Percentiles rank a stretch among this genome's conserved stretches.
Evolutionary conservation across 2,113 vertebrate genomes (phyloP).

Genomic region (Okapia johnstoni): DNA sequence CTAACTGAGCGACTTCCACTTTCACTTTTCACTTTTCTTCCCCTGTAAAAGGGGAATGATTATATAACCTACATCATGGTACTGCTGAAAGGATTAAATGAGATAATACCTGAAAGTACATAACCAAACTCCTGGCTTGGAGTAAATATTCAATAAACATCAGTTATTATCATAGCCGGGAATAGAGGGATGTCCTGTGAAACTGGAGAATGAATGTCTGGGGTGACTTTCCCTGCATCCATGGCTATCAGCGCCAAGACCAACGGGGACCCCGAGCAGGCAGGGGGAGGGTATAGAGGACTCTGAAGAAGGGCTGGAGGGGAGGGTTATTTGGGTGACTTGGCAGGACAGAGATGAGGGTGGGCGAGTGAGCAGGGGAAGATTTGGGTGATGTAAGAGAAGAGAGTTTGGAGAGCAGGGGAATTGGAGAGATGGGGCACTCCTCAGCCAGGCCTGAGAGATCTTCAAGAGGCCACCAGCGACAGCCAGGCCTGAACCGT

Average conservation of each 20-base stretch:
- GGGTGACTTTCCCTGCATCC: not conserved
- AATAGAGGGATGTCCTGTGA: fast-evolving
- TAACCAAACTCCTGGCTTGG: not conserved
- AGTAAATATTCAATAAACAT: not conserved
- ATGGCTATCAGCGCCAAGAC: not conserved
- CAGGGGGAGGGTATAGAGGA: not conserved
- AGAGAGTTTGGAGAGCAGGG: not conserved
- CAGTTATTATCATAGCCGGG: not conserved
- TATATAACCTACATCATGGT: not conserved
- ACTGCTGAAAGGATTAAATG: not conserved
- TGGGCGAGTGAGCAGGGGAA: not conserved
- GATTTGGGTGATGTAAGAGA: not conserved
- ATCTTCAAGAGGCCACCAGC: not conserved
- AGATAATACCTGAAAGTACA: not conserved
- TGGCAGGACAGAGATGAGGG: not conserved
- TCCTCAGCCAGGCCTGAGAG: not conserved
- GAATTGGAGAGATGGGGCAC: not conserved
- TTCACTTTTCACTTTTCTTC: not conserved
- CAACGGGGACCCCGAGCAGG: fast-evolving
- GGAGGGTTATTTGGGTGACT: not conserved
- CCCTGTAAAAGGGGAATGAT: not conserved
- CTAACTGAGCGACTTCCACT: not conserved
- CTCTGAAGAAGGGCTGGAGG: not conserved
- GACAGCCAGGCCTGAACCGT: too few species aligned
- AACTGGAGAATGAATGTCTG: not conserved